Base-by-base conservation (phyloP, 1,140 invertebrate genomes). In the Pantala flavescens region DNA sequence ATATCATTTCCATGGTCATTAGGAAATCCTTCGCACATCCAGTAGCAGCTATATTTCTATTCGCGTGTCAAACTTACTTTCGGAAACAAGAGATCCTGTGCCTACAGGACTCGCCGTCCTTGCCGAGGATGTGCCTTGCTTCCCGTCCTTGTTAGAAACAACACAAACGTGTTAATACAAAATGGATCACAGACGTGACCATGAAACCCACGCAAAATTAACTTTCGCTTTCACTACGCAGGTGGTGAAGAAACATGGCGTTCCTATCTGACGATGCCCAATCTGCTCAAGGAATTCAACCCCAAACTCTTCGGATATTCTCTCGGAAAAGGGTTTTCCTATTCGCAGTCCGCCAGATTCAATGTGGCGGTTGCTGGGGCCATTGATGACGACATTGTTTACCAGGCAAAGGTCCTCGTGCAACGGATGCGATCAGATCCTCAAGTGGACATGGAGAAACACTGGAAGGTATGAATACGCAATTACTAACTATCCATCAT, bases 241-340 rank as follows among this genome's bases (percentile, higher is more conserved):
- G 91, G 88, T 88, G 91, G 90, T 0, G 86, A 91, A 78, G 86
- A 83, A 2, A 85, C 86, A 3, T 92, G 90, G 90, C 84, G 88
- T 7, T 84, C 86, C 78, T 90, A 85, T 80, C 81, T 91, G 23
- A 91, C 90, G 0, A 77, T 92, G 16, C 91, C 90, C 0, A 92
- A 92, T 78, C 87, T 91, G 75, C 81, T 91, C 11, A 91, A 90
- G 82, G 88, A 78, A 23, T 79, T 77, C 72, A 78, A 78, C 71
- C 78, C 77, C 0, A 42, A 75, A 24, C n/a, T 78, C 2, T n/a
- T 36, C 19, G 78, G 78, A 19, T 74, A 72, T 19, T 76, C 78
- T 11, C 43, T 21, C 10, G 43, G 28, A n/a, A 71, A 74, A 12
- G 71, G 19, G 16, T 72, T 19, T 10, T 72, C 49, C 14, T 63